Base-by-base conservation (phyloP, 2,888 invertebrate species). In the Aradus depressus region DNA sequence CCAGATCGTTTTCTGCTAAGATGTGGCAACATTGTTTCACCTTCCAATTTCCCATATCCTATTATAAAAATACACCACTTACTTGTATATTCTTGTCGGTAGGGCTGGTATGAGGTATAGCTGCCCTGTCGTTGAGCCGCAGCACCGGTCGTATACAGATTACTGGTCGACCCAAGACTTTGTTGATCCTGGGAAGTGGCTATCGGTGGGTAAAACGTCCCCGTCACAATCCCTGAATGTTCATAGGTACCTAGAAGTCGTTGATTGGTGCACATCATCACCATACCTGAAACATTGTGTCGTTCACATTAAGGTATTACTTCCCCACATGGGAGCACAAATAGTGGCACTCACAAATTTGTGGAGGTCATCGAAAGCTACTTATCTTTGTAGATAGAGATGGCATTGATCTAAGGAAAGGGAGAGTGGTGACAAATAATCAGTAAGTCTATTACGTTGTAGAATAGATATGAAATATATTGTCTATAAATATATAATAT, bases 121-220 rank as follows among this genome's bases (percentile, higher is more conserved):
- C 51, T 12, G 44, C 14, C 14, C 43, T 34, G 32, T 55, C 44
- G 39, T 50, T 50, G 14, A 51, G 35, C 19, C 54, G 44, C 21
- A 47, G 52, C 8, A 52, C 35, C 4, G 28, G 37, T 28, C 1
- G 44, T 50, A 23, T 53, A 55, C 19, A 52, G 37, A 45, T 50
- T 22, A 44, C 45, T 14, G 38, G 52, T 41, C 10, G 52, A 31
- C 1, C 56, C 68, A 28, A 84, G 67, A 54, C 81, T 70, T 65
- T 84, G 82, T 62, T 84, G 80, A 58, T 84, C 86, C 64, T 87
- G 85, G 3, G 84, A 81, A 22, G 84, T 84, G 3, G 87, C 86
- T 21, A 88, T 83, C 1, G 89, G 89, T 18, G 89, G 89, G 66
- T 86, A 89, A 69, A 86, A 89, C 4, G 89, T 89, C 14, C 88